Base-by-base conservation (phyloP, 2,888 invertebrate species). In the Ornithoptera alexandrae region DNA sequence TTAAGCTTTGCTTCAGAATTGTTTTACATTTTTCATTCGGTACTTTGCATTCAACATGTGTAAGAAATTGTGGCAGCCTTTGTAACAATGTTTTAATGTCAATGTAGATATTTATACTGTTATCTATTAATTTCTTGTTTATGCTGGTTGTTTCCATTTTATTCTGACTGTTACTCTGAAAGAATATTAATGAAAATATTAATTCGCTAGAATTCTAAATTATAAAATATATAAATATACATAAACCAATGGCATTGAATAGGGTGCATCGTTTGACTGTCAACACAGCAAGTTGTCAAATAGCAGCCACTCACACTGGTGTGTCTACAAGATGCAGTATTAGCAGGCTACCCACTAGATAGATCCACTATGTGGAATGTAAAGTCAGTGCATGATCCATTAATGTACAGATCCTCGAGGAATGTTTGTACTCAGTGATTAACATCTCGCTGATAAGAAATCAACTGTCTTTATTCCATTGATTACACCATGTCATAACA, bases 21-120 rank as follows among this genome's bases (percentile, higher is more conserved):
- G 82, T 77, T 76, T 80, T 84, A 71, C 73, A 71, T 63, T 83
- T 84, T 8, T 78, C 77, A 53, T 82, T 77, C 3, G 79, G 73
- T 67, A 89, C 77, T 79, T 85, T 91, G 18, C 72, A 75, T 76
- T 85, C 81, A 5, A 85, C 84, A 50, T 79, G 76, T 67, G 83
- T 75, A 67, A 90, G 72, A 72, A 90, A 84, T 10, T 77, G 74
- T 65, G 91, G 90, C 64, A 91, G 76, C 69, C 79, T 83, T 69
- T 82, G 80, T 53, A 86, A 73, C 56, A 92, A 75, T 2, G 77
- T 76, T 76, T 86, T 82, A 53, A 81, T 79, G 68, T 92, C 92
- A 24, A 87, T 71, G 73, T 88, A 88, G 70, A 92, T 84, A 74
- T 78, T 86, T 78, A 92, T 88, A 84, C 89, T 85, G 80, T 84